These are phyloP conservation scores for Taenaris catops DNA, from an alignment of 2,888 invertebrate species.

Conservation along the genomic window DNA sequence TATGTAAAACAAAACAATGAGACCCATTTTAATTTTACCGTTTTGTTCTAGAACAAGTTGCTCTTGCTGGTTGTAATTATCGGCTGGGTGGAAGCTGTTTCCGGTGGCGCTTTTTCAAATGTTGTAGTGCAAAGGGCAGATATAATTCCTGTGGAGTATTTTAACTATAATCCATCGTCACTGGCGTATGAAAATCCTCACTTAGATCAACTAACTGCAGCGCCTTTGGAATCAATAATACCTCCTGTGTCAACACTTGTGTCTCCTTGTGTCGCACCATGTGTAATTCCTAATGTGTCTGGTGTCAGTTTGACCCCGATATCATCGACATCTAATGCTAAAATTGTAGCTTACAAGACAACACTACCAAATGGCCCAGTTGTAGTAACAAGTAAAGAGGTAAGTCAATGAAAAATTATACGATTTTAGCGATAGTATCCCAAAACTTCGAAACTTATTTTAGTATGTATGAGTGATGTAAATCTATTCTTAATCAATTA, in stretches of 20 bases:
- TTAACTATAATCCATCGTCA: constrained; percentile 46
- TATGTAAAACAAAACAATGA: constrained; percentile 8
- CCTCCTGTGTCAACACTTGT: constrained; percentile 35
- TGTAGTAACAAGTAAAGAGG: constrained; percentile 42
- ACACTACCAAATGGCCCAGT: constrained; percentile 43
- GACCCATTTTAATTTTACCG: constrained; percentile 10
- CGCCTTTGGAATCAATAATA: constrained; percentile 36
- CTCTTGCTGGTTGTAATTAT: constrained; percentile 33
- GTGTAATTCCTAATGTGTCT: constrained; percentile 42
- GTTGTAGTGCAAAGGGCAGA: constrained; percentile 54
- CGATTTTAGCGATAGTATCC: no score
- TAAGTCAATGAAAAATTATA: constrained; percentile 41
- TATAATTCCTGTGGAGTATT: constrained; percentile 38
- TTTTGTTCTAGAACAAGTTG: constrained; percentile 41
- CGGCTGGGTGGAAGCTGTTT: constrained; percentile 31
- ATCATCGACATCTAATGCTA: constrained; percentile 35
- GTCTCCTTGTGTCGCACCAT: constrained; percentile 53
- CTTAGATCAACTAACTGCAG: constrained; percentile 41
- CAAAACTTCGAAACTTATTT: no score
- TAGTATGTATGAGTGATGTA: no score
- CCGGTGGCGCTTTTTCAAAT: constrained; percentile 49
- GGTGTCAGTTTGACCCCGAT: constrained; percentile 35
- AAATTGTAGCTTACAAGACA: constrained; percentile 44
- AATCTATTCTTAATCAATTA: no score
- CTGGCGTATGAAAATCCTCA: constrained; percentile 32